Conservation (phyloP, 37 sponge, comb jelly and placozoan species). For the Halichondria panicea region DNA sequence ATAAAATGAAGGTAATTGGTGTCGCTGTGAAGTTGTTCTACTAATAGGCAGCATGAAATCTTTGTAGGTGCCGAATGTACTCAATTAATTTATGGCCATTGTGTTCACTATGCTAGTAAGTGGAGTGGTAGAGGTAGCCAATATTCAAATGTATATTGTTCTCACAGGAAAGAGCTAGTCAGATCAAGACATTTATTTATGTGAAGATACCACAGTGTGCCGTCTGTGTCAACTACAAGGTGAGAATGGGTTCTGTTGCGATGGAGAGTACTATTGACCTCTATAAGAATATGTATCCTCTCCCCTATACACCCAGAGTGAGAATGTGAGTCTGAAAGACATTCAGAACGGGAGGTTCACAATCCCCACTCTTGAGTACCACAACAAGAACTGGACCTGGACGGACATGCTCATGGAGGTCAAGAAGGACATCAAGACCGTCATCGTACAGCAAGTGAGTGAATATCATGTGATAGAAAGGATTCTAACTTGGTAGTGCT, state of each 20-base stretch:
- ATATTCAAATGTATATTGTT: too few species aligned
- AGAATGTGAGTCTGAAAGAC: constrained; percentile 71
- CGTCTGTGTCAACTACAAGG: constrained; percentile 86
- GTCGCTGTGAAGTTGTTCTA: too few species aligned
- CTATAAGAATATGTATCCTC: neutral
- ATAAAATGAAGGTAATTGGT: constrained; percentile 74
- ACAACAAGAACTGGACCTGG: constrained; percentile 90
- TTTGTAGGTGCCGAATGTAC: too few species aligned
- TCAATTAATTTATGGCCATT: neutral
- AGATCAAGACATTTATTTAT: constrained; percentile 90
- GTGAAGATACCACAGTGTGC: constrained; percentile 88
- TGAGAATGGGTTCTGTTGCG: too few species aligned
- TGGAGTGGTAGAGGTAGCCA: neutral
- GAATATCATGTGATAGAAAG: neutral
- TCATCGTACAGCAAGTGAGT: constrained; percentile 77
- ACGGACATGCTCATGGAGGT: constrained; percentile 87
- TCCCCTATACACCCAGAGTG: constrained; percentile 23
- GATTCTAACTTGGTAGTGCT: neutral
- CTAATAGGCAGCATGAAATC: too few species aligned
- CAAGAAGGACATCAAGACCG: constrained; percentile 87
- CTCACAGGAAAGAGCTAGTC: constrained; percentile 78
- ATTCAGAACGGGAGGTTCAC: constrained; percentile 69
- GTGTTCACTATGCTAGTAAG: neutral
- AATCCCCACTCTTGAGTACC: constrained; percentile 89
- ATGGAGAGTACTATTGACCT: too few species aligned